phyloP scores from a whole-genome alignment of 2,113 vertebrate genomes.

The Lasiurus cinereus region DNA sequence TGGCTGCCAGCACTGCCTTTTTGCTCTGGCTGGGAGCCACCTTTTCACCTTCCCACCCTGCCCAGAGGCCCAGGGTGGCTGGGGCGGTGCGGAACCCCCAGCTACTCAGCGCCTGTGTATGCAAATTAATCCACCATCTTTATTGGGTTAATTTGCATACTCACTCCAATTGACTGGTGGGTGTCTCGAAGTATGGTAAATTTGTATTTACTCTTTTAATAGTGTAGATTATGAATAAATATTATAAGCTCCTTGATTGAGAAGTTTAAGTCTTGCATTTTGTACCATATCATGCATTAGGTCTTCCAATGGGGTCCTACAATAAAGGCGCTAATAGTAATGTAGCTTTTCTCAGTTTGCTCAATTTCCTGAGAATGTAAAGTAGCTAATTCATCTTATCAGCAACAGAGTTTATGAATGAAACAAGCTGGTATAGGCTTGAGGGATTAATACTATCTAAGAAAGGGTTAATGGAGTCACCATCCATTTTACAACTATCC shows the following conservation, averaged over 20 bases:
- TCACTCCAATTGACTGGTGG: too few relatives aligned
- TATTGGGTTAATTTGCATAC: too few relatives aligned
- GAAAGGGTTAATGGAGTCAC: constrained; percentile 13
- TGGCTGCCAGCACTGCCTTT: too few relatives aligned
- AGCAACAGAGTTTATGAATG: constrained; percentile 6
- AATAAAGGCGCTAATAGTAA: neutral
- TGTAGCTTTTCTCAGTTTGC: neutral
- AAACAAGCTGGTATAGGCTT: neutral
- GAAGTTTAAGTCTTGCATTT: neutral
- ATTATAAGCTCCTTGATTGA: neutral
- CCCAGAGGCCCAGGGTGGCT: too few relatives aligned
- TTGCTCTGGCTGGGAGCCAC: too few relatives aligned
- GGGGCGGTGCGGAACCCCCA: too few relatives aligned
- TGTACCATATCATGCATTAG: neutral
- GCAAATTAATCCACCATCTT: too few relatives aligned
- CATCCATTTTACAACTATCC: neutral
- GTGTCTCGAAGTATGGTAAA: too few relatives aligned
- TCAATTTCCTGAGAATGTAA: constrained; percentile 47
- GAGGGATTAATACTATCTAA: neutral
- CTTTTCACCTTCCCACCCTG: too few relatives aligned
- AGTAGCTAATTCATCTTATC: neutral
- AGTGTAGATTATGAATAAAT: neutral
- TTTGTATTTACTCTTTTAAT: too few relatives aligned
- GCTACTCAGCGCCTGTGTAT: too few relatives aligned
- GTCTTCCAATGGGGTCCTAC: neutral